Evolutionary conservation across 92 coral and sea anemone genomes (phyloP).

Genomic region (Zoanthus gigantus): DNA sequence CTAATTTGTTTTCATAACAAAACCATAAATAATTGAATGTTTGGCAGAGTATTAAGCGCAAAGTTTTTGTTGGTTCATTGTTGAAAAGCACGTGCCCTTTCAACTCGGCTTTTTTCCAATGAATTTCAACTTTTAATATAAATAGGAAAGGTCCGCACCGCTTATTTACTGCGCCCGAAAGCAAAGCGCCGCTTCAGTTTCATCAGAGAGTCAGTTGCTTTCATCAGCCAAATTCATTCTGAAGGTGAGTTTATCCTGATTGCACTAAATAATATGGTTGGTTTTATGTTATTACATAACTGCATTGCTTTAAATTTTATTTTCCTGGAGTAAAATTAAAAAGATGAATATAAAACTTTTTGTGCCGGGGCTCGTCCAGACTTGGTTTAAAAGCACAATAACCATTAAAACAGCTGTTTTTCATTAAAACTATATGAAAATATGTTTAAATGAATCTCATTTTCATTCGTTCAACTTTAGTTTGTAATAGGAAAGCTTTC

Average conservation of each 20-base stretch:
- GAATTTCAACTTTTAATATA: not conserved
- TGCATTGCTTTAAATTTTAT: not conserved
- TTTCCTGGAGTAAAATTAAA: too few species aligned
- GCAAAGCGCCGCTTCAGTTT: conserved; percentile 8
- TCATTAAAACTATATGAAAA: too few species aligned
- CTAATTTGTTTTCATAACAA: not conserved
- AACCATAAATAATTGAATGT: conserved; percentile 11
- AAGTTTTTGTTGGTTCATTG: conserved; percentile 4
- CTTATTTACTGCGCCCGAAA: not conserved
- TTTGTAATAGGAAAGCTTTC: too few species aligned
- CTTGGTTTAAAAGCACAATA: too few species aligned
- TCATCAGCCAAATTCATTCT: not conserved
- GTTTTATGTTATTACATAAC: not conserved
- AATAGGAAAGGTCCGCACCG: not conserved
- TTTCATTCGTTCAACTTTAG: too few species aligned
- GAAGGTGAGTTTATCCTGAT: not conserved
- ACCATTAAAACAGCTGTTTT: too few species aligned
- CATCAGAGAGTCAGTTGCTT: not conserved
- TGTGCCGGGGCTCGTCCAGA: too few species aligned
- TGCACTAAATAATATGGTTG: too few species aligned
- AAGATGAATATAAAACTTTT: too few species aligned
- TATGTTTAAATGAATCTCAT: too few species aligned
- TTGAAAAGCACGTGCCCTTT: not conserved
- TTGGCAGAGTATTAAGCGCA: not conserved
- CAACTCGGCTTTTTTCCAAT: not conserved